Conservation (phyloP, 2,888 invertebrate genomes). For the Coleophora flavipennella region DNA sequence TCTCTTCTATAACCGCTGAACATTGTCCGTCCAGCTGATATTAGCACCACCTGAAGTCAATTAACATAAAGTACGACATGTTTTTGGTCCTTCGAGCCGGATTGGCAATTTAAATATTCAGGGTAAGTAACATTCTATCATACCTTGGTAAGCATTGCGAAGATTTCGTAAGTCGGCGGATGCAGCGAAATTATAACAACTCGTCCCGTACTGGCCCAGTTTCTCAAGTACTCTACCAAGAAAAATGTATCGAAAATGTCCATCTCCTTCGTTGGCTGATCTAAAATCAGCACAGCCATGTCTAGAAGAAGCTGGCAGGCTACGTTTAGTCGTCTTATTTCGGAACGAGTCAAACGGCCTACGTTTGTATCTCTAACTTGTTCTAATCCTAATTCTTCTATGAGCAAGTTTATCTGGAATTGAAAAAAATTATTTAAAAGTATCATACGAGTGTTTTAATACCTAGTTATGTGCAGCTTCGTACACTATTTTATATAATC, state of each 20-base stretch:
- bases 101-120: not conserved
- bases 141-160: constrained; percentile 90
- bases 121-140: not conserved
- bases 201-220: constrained; percentile 87
- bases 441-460: too few species aligned
- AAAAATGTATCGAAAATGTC: constrained; percentile 98
- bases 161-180: constrained; percentile 95
- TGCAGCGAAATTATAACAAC: constrained; percentile 93
- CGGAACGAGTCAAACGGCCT: constrained; percentile 88
- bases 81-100: not conserved
- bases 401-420: constrained; percentile 84
- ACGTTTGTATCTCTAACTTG: constrained; percentile 92
- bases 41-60: constrained; percentile 75
- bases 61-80: not conserved
- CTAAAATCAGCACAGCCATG: constrained; percentile 88
- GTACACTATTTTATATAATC: too few species aligned
- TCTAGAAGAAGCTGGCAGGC: constrained; percentile 91
- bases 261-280: constrained; percentile 90
- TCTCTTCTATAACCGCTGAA: constrained; percentile 91
- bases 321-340: constrained; percentile 87
- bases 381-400: constrained; percentile 92
- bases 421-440: too few species aligned
- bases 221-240: constrained; percentile 91
- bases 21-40: constrained; percentile 93
- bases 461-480: too few species aligned